Percentiles rank a stretch among this genome's conserved stretches.
Evolutionary conservation across 2,113 vertebrate species (phyloP).

Genomic region (Bufo bufo): DNA sequence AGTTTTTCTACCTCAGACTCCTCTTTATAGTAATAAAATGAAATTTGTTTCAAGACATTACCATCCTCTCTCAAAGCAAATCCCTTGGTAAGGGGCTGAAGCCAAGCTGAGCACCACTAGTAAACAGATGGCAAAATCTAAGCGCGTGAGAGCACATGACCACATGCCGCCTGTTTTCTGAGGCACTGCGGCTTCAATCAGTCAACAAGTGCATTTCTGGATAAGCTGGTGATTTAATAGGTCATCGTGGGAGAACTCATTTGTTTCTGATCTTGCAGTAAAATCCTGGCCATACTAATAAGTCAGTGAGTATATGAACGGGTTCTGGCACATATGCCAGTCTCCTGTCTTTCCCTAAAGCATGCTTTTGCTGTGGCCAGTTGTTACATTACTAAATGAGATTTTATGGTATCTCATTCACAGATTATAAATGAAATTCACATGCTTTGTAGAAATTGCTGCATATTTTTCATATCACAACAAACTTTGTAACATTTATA

Average conservation of each 20-base stretch:
- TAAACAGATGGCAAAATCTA: conserved; percentile 52
- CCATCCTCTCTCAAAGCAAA: conserved; percentile 1
- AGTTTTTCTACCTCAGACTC: background rate
- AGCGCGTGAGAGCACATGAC: conserved; percentile 50
- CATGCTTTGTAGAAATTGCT: background rate
- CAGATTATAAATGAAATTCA: background rate
- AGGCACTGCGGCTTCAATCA: conserved; percentile 30
- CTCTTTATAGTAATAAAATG: conserved; percentile 9
- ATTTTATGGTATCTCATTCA: background rate
- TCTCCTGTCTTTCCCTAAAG: background rate
- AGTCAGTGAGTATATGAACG: background rate
- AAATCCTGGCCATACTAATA: background rate
- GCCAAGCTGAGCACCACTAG: conserved; percentile 43
- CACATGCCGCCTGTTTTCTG: conserved; percentile 11
- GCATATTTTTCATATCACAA: background rate
- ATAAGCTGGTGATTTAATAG: conserved; percentile 45
- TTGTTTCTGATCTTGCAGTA: background rate
- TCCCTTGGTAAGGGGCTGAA: background rate
- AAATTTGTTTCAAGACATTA: background rate
- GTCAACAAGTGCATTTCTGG: conserved; percentile 40
- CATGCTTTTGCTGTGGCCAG: background rate
- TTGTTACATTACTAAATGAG: background rate
- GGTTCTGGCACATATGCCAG: background rate
- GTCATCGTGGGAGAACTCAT: conserved; percentile 32
- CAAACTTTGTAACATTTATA: too few relatives aligned